These are phyloP conservation scores for Cephonodes hylas DNA, from an alignment of 2,888 invertebrate genomes.

Conservation along the genomic window DNA sequence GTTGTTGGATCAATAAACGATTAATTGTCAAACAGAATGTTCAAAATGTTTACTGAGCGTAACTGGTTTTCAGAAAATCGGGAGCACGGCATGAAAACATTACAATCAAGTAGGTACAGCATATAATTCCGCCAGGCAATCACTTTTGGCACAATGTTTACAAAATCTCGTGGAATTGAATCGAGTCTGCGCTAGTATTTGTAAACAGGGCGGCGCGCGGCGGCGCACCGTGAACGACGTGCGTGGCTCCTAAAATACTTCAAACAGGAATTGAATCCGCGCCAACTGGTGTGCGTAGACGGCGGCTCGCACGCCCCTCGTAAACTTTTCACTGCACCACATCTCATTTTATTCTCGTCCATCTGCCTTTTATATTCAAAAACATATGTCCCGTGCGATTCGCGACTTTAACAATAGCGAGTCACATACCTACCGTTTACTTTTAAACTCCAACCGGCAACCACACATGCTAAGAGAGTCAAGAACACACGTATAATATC, in stretches of 20 bases:
- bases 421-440: not conserved
- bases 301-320: slow-evolving; percentile 64
- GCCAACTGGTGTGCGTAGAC: slow-evolving; percentile 79
- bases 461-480: not conserved
- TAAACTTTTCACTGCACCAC: slow-evolving; percentile 75
- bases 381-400: not conserved
- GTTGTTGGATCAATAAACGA: slow-evolving; percentile 24
- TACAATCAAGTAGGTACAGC: slow-evolving; percentile 32
- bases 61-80: slow-evolving; percentile 30
- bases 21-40: slow-evolving; percentile 34
- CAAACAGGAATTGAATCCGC: slow-evolving; percentile 76
- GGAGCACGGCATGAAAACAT: slow-evolving; percentile 28
- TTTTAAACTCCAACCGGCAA: not conserved
- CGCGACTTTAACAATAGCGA: not conserved
- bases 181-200: slow-evolving; percentile 75
- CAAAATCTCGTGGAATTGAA: slow-evolving; percentile 72
- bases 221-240: slow-evolving; percentile 46
- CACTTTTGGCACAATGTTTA: slow-evolving; percentile 70
- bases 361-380: slow-evolving; percentile 57
- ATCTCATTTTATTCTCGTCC: slow-evolving; percentile 66
- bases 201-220: slow-evolving; percentile 71
- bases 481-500: not conserved
- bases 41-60: slow-evolving; percentile 37
- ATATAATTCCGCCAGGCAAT: slow-evolving; percentile 54
- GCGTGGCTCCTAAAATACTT: slow-evolving; percentile 76